A percentile compares a stretch with the other conserved stretches of the same genome.
Evolutionary conservation across 2,888 invertebrate genomes (phyloP).

Genomic region (Escarpia spicata): DNA sequence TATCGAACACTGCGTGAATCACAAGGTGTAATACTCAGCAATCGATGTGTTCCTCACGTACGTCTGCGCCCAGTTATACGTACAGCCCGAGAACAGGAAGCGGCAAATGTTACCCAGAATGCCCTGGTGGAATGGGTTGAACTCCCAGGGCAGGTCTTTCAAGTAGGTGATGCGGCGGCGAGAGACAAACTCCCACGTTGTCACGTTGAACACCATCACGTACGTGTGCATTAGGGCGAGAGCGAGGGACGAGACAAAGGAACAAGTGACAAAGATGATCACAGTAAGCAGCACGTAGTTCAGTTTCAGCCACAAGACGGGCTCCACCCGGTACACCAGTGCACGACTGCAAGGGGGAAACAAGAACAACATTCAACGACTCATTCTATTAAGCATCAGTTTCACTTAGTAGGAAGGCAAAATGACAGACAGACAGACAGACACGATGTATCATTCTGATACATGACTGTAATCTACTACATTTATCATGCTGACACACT

Average conservation of each 20-base stretch:
- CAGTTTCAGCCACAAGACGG: constrained; percentile 50
- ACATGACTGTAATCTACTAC: too few relatives aligned
- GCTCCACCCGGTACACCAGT: background rate
- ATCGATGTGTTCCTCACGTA: constrained; percentile 24
- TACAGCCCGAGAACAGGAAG: constrained; percentile 35
- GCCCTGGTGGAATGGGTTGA: constrained; percentile 65
- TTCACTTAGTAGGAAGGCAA: background rate
- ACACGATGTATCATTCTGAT: too few relatives aligned
- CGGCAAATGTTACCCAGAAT: constrained; percentile 52
- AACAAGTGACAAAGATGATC: constrained; percentile 53
- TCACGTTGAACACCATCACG: constrained; percentile 59
- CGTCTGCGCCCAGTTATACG: constrained; percentile 36
- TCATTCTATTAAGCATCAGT: background rate
- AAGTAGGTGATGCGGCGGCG: constrained; percentile 61
- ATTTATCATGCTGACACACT: too few relatives aligned
- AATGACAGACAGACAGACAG: too few relatives aligned
- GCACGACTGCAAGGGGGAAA: background rate
- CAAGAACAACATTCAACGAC: constrained; percentile 8
- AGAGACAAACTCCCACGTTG: constrained; percentile 64
- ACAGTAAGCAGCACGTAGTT: constrained; percentile 57
- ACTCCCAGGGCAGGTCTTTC: constrained; percentile 57
- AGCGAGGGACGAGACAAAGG: constrained; percentile 53
- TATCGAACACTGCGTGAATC: background rate
- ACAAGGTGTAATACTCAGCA: background rate
- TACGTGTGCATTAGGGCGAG: constrained; percentile 62